A percentile compares a stretch with the other conserved stretches of the same genome.
These are phyloP conservation scores for Lichenostomus cassidix DNA, from an alignment of 2,113 vertebrate species.

Conservation along the genomic window DNA sequence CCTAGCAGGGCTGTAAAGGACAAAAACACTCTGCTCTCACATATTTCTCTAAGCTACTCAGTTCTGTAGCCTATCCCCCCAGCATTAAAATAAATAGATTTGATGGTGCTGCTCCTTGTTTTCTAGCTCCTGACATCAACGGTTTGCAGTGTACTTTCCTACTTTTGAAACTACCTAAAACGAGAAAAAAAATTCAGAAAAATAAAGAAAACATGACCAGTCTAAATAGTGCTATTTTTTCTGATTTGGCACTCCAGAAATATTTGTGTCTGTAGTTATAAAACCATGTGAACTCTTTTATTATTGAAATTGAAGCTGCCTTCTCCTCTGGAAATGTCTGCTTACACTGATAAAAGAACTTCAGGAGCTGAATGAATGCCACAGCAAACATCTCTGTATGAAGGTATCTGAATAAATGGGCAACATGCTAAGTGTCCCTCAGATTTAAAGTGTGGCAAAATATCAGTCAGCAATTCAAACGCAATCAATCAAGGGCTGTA, in stretches of 20 bases:
- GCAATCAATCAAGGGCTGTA: not conserved
- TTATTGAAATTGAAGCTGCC: not conserved
- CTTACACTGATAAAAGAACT: not conserved
- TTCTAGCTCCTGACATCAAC: not conserved
- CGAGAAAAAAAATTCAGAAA: not conserved
- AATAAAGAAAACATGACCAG: not conserved
- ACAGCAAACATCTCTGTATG: not conserved
- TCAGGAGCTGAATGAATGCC: not conserved
- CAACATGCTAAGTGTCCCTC: not conserved
- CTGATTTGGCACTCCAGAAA: not conserved
- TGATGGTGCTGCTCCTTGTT: not conserved
- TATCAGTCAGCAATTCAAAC: conserved; percentile 15
- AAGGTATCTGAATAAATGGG: not conserved
- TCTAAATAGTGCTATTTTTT: not conserved
- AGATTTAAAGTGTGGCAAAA: not conserved
- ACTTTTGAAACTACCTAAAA: not conserved
- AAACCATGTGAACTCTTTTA: not conserved
- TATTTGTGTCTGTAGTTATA: not conserved
- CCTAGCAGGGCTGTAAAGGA: not conserved
- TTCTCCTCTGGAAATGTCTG: not conserved
- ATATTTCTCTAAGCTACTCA: not conserved
- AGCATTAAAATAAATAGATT: not conserved
- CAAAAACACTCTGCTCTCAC: not conserved
- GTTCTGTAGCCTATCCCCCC: fast-evolving
- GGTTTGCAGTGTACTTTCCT: not conserved